Percentiles rank a stretch among this genome's conserved stretches.
phyloP scores from a whole-genome alignment of 2,888 invertebrate species.

The Drosophila kambysellisi region DNA sequence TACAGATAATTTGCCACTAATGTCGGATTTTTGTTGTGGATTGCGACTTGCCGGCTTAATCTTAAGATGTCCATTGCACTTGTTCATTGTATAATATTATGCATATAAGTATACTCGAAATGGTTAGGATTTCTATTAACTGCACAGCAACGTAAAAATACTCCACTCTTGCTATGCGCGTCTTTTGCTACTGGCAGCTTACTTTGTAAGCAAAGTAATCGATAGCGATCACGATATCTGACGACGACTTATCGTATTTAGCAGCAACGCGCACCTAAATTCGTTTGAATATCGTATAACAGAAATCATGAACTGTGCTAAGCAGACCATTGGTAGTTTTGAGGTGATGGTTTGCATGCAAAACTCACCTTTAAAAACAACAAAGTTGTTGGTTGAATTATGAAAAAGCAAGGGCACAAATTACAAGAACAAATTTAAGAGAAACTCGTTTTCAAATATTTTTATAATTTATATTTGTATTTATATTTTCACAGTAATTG shows the following conservation, averaged over 20 bases:
- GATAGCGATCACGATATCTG: not conserved
- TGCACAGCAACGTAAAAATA: not conserved
- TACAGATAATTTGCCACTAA: conserved; percentile 12
- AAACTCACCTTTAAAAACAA: not conserved
- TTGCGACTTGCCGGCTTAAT: conserved; percentile 25
- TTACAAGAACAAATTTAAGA: not conserved
- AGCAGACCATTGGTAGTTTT: too few relatives aligned
- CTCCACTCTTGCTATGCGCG: not conserved
- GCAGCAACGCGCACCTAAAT: not conserved
- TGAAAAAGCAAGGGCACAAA: not conserved
- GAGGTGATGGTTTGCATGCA: not conserved
- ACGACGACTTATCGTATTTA: not conserved
- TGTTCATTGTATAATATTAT: not conserved
- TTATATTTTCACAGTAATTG: conserved; percentile 62
- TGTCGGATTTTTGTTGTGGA: not conserved
- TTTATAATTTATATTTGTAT: conserved; percentile 49
- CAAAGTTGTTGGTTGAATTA: not conserved
- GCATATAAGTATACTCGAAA: not conserved
- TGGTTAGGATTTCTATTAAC: not conserved
- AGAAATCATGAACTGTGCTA: not conserved
- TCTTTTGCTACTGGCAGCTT: not conserved
- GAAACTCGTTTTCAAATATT: conserved; percentile 2
- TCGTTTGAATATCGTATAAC: conserved; percentile 5
- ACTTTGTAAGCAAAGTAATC: not conserved
- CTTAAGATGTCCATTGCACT: conserved; percentile 15